Evolutionary conservation across 2,113 vertebrate species (phyloP), one percentile per base, ranked within the genome.

Genomic region (Hypanus sabinus): DNA sequence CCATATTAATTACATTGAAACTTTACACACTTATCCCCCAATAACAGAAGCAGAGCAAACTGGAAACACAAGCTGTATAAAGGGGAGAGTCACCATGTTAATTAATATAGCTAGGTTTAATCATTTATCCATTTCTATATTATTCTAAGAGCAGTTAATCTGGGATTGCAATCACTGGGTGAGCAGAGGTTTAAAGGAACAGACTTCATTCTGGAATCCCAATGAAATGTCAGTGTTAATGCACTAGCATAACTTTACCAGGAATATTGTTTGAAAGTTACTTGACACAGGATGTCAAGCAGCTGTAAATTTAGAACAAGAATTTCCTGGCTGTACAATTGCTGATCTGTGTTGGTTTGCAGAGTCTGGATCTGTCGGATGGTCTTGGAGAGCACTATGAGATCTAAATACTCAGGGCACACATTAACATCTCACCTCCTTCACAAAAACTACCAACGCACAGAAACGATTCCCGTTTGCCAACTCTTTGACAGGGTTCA

Each of bases 251-350:
- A 71, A 73, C 38, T 73, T 46, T 70, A 73, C 68, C 68, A 73
- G 22, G 10, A 46, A 71, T 73, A 92, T 73, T 92, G n/a, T 93
- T 93, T 93, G 70, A 93, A 93, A 70, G 73, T 87, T 94, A 88
- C 80, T 36, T 88, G 33, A 76, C 88, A 80, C 79, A 94, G 79
- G 90, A 87, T 93, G 33, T 92, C 76, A 93, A 55, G 60, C 88
- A 65, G 94, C 91, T 79, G 90, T 77, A 94, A 94, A 94, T 68
- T 76, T 70, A 88, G 24, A 65, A 68, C 77, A 93, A 81, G 87
- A 83, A 94, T 94, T 94, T 94, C 94, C 94, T 94, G 76, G 80
- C 87, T 68, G 62, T 38, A 92, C 75, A 94, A 73, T 92, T 79
- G 62, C 71, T 94, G 87, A 92, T 94, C 75, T 94, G 81, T 91